Evolutionary conservation across 2,797 vertebrate genomes (phyloP).

Genomic region (Spinus pinus): DNA sequence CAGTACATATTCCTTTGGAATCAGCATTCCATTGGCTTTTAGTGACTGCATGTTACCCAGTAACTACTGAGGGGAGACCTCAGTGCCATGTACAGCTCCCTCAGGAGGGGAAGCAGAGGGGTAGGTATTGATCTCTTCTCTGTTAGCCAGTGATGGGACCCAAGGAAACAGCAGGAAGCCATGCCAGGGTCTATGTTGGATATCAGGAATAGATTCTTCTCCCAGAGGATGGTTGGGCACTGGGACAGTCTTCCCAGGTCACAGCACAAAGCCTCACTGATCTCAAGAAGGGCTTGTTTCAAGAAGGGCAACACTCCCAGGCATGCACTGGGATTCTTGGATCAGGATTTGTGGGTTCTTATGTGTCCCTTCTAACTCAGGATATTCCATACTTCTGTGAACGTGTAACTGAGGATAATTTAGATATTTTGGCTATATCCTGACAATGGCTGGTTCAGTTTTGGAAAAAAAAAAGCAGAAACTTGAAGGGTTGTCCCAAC

Average conservation of each 20-base stretch:
- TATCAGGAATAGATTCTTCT: not conserved
- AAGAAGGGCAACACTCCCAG: too few relatives aligned
- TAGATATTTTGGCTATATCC: not conserved
- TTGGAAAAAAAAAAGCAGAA: not conserved
- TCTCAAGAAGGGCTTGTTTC: not conserved
- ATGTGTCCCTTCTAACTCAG: not conserved
- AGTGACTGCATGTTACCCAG: fast-evolving
- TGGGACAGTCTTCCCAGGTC: not conserved
- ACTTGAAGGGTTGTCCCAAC: not conserved
- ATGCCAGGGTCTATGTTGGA: not conserved
- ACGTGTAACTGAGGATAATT: fast-evolving
- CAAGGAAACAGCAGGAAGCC: not conserved
- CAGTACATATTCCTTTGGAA: not conserved
- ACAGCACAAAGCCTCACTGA: not conserved
- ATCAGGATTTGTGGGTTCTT: not conserved
- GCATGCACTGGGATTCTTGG: not conserved
- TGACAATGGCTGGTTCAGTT: not conserved
- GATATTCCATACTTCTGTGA: not conserved
- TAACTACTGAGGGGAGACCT: not conserved
- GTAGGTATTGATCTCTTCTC: too few relatives aligned
- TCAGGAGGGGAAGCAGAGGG: not conserved
- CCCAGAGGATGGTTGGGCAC: not conserved
- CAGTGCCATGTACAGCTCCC: fast-evolving
- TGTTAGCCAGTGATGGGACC: not conserved
- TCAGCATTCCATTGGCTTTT: not conserved